Base-by-base conservation (phyloP, 2,113 vertebrate species). In the Peromyscus maniculatus region DNA sequence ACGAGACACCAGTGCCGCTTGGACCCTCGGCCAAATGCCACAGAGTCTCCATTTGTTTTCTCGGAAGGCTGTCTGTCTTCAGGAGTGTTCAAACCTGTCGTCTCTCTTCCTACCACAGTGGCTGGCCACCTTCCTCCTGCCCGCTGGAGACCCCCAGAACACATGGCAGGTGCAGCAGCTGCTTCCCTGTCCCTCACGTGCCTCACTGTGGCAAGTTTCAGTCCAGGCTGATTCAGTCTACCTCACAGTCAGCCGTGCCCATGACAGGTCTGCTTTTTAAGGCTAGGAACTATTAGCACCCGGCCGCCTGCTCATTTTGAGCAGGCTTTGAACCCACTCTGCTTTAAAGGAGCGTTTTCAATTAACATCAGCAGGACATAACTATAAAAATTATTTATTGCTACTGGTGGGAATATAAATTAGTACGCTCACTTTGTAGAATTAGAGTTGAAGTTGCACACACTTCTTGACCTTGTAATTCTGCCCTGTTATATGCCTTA, bases 371-470 rank as follows among this genome's bases (percentile, higher is more conserved):
- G 88, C 69, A 95, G 88, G 94, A 92, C n/a, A 46, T 83, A 95
- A 72, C 66, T 93, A 71, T 95, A 86, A 97, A 94, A 97, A 87
- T 21, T 91, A 88, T 94, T 98, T 96, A 95, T 82, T 95, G 95
- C 77, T 97, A 49, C 84, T 93, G n/a, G 57, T 84, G 49, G 95
- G 84, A 80, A 97, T 97, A 95, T 93, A 97, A 96, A 95, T 96
- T 92, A 96, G 84, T 90, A 87, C 2, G 16, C 17, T 94, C 71
- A 89, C 71, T 95, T 89, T 87, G 46, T 95, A 91, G 80, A 88
- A 95, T 90, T 84, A 66, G 22, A 59, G 22, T 93, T 92, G 96
- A 78, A 97, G 36, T 16, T 88, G 49, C 57, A 92, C 75, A 96
- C 5, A 78, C n/a, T 46, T 21, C 84, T 77, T 86, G 75, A 90